Evolutionary conservation across 2,113 vertebrate species (phyloP).

Genomic region (Melanotaenia duboulayi): DNA sequence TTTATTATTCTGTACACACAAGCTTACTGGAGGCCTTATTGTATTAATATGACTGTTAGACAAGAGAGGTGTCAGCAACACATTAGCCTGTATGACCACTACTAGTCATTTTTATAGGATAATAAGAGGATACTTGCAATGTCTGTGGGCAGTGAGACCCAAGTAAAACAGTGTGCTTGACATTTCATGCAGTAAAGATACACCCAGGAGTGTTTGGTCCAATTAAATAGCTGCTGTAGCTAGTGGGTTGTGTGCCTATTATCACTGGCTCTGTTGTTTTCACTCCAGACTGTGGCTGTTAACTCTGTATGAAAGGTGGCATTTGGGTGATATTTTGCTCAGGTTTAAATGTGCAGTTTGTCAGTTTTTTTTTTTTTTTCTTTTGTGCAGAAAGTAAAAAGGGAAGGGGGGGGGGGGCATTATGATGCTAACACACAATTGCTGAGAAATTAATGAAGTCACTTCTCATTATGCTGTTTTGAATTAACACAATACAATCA

Average conservation of each 20-base stretch:
- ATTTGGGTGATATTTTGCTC: slow-evolving; percentile 12
- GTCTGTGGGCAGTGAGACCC: slow-evolving; percentile 29
- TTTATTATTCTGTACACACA: neutral
- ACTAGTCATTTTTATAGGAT: slow-evolving; percentile 24
- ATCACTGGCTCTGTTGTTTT: slow-evolving; percentile 26
- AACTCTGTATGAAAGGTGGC: neutral
- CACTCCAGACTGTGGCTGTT: slow-evolving; percentile 11
- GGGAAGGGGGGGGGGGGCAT: neutral
- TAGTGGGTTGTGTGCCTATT: slow-evolving; percentile 21
- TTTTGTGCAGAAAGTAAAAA: neutral
- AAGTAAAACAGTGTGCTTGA: slow-evolving; percentile 39
- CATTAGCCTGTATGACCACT: slow-evolving; percentile 23
- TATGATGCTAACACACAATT: neutral
- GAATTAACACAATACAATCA: neutral
- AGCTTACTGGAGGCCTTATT: neutral
- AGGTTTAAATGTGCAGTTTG: neutral
- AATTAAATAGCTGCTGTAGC: slow-evolving; percentile 54
- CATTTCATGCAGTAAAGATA: slow-evolving; percentile 33
- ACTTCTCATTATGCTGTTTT: neutral
- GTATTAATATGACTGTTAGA: slow-evolving; percentile 8
- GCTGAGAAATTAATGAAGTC: neutral
- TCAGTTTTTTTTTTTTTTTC: neutral
- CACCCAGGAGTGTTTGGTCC: slow-evolving; percentile 46
- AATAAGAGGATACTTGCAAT: slow-evolving; percentile 29
- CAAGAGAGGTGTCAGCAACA: slow-evolving; percentile 18